These are phyloP conservation scores for Monarcha castaneiventris DNA, from an alignment of 2,113 vertebrate species.

Conservation along the genomic window DNA sequence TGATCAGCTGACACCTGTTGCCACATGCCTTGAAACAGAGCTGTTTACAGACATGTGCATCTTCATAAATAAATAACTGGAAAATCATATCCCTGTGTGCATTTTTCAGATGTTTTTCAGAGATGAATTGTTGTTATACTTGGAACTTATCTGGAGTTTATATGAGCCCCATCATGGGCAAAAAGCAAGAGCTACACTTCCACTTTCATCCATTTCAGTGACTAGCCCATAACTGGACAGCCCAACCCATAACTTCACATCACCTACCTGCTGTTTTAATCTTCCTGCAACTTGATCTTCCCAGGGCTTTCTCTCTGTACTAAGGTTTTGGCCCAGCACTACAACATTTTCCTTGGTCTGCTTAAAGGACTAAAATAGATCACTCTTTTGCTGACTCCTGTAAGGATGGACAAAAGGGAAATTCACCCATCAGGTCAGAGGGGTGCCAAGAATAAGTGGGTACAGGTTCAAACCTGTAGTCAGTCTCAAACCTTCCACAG, in stretches of 20 bases:
- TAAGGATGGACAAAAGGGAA: not conserved
- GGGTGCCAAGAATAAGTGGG: not conserved
- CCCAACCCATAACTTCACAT: not conserved
- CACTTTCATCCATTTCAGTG: not conserved
- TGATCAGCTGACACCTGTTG: not conserved
- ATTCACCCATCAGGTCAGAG: not conserved
- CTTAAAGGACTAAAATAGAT: not conserved
- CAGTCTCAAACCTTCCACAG: not conserved
- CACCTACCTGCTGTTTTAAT: not conserved
- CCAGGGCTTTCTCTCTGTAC: not conserved
- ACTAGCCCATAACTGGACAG: not conserved
- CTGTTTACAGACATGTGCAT: not conserved
- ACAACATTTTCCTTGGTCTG: not conserved
- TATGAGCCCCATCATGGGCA: not conserved
- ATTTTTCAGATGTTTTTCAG: not conserved
- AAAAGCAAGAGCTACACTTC: not conserved
- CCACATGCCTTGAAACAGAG: not conserved
- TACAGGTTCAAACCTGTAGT: not conserved
- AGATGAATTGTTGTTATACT: not conserved
- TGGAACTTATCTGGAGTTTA: not conserved
- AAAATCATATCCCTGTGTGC: not conserved
- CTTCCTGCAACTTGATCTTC: not conserved
- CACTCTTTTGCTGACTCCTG: not conserved
- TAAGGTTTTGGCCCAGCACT: not conserved
- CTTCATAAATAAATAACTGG: not conserved